These are phyloP conservation scores for Oryzias curvinotus DNA, from an alignment of 2,113 vertebrate genomes.

Conservation along the genomic window DNA sequence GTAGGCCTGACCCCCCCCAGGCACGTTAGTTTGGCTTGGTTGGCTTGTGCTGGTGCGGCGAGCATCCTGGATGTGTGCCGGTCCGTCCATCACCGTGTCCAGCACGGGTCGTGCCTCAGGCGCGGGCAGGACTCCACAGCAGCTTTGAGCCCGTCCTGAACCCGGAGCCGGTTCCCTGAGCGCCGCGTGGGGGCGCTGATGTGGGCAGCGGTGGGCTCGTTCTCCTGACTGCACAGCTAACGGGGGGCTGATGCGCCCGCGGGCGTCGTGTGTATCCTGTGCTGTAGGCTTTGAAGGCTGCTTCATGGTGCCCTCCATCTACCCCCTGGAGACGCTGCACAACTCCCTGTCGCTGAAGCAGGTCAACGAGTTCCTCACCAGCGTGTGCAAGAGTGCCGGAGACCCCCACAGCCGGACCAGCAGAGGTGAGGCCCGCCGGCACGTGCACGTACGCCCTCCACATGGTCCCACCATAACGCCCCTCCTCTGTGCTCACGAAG, in stretches of 20 bases:
- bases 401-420: slow-evolving; percentile 81
- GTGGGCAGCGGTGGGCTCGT: slow-evolving; percentile 15
- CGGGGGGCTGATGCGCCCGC: slow-evolving; percentile 44
- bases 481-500: slow-evolving; percentile 46
- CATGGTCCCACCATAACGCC: background rate
- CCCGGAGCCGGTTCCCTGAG: slow-evolving; percentile 21
- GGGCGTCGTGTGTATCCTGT: slow-evolving; percentile 62
- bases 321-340: slow-evolving; percentile 97
- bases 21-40: background rate
- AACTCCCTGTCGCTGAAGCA: slow-evolving; percentile 96
- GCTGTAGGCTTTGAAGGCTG: slow-evolving; percentile 95
- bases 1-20: slow-evolving; percentile 12
- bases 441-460: too few relatives aligned
- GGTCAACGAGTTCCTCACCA: slow-evolving; percentile 89
- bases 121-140: slow-evolving; percentile 26
- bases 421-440: slow-evolving; percentile 77
- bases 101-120: slow-evolving; percentile 47
- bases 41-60: slow-evolving; percentile 32
- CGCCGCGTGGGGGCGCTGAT: slow-evolving; percentile 18
- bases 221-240: background rate
- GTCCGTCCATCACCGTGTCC: slow-evolving; percentile 26
- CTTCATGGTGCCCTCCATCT: slow-evolving; percentile 98
- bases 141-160: slow-evolving; percentile 7
- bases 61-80: slow-evolving; percentile 22
- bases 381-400: slow-evolving; percentile 84